Percentiles rank a stretch among this genome's conserved stretches.
phyloP scores from a whole-genome alignment of 2,888 invertebrate genomes.

The Drosophila stalkeri region DNA sequence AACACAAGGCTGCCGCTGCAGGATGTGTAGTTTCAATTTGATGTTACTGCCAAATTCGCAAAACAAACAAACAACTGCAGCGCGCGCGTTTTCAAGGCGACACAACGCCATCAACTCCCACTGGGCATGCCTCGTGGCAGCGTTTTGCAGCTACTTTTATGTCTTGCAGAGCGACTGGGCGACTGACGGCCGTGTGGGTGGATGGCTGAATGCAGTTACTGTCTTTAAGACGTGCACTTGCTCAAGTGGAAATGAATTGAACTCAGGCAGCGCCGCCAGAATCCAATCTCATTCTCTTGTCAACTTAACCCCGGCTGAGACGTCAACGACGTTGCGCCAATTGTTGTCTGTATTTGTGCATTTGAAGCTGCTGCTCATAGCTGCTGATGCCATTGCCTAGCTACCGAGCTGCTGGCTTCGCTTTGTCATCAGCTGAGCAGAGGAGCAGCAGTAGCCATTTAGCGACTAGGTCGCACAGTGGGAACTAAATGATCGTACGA shows the following conservation, averaged over 20 bases:
- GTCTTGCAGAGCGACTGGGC: constrained; percentile 21
- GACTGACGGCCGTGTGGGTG: constrained; percentile 2
- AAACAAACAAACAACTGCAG: constrained; percentile 60
- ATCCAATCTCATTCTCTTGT: constrained; percentile 80
- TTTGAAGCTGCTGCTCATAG: constrained; percentile 41
- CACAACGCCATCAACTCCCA: constrained; percentile 38
- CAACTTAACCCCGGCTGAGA: constrained; percentile 77
- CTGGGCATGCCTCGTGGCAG: constrained; percentile 37
- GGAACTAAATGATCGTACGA: constrained; percentile 18
- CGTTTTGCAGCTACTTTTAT: constrained; percentile 75
- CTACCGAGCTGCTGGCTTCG: constrained; percentile 28
- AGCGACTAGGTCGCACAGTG: constrained; percentile 60
- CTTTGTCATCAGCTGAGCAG: constrained; percentile 59
- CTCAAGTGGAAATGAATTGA: constrained; percentile 84
- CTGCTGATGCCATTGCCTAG: constrained; percentile 13
- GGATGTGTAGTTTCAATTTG: constrained; percentile 73
- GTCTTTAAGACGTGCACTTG: constrained; percentile 78
- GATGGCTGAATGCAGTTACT: constrained; percentile 7
- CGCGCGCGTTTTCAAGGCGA: constrained; percentile 69
- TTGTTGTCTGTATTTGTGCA: constrained; percentile 60
- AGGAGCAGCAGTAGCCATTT: constrained; percentile 49
- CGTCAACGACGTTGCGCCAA: constrained; percentile 61
- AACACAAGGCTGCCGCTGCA: constrained; percentile 41
- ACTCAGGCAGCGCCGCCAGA: constrained; percentile 72
- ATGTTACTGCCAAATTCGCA: constrained; percentile 66